Evolutionary conservation across 2,113 vertebrate species (phyloP), one percentile per base, ranked within the genome.

Genomic region (Notechis scutatus): DNA sequence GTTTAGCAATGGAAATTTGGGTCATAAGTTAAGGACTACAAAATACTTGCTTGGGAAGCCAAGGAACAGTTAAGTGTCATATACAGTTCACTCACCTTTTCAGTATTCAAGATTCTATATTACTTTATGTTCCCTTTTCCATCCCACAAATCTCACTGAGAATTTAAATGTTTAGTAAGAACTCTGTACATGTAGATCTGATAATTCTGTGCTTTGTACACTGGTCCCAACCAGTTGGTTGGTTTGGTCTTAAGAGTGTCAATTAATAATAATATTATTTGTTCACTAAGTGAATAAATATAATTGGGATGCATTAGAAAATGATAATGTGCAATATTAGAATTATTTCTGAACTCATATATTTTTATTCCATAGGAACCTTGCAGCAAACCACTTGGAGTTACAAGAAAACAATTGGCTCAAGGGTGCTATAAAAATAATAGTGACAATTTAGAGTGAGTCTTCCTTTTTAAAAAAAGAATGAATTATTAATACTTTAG

Each of bases 371-470:
- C 50, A 94, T 95, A 97, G 93, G 93, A 95, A 23, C 87, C 95
- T 90, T 96, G 95, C 92, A 96, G 7, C 47, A 92, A 93, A 93
- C 87, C 96, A 74, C 88, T 95, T 93, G 96, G 93, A 95, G 95
- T 96, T 86, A 94, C 95, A 47, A 97, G 96, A 94, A 97, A 96
- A 91, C 96, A 94, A 39, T 81, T 94, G 91, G 93, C 91, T 94
- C 95, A 95, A 91, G 96, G 96, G 89, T 95, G 93, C 54, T 5
- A 90, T 95, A 96, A 95, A 96, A 95, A 94, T 42, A 94, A 92
- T 89, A 95, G 95, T 93, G 96, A 95, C 91, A 92, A 10, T 92
- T 96, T 96, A 96, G 96, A 97, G 98, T 98, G 92, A 96, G 97
- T 90, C n/a, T 90, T 90, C 45, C 34, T 81, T 81, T 81, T 29